A percentile compares a stretch with the other conserved stretches of the same genome.
Conservation (phyloP, 2,888 invertebrate species). For the Rhingia rostrata region DNA sequence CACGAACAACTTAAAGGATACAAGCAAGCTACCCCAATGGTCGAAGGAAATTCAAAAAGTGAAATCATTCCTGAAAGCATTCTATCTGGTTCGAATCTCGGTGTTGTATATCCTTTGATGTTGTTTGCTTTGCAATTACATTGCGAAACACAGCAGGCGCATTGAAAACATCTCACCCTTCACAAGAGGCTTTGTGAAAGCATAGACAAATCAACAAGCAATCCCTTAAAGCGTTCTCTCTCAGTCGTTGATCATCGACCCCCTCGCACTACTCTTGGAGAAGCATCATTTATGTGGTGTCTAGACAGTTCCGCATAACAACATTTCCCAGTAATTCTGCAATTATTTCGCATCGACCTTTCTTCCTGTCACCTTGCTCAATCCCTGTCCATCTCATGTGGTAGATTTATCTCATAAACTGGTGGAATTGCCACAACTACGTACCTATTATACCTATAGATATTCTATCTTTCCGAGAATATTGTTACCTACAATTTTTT, state of each 20-base stretch:
- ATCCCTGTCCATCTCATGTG: not conserved
- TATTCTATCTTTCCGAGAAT: not conserved
- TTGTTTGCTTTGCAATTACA: constrained; percentile 32
- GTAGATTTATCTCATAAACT: constrained; percentile 27
- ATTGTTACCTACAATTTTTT: not conserved
- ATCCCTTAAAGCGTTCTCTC: constrained; percentile 48
- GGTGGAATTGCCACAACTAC: not conserved
- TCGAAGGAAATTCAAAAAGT: constrained; percentile 43
- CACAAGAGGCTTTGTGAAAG: not conserved
- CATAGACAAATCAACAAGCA: constrained; percentile 39
- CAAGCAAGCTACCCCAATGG: no score
- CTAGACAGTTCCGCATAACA: constrained; percentile 66
- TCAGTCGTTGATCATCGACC: constrained; percentile 56
- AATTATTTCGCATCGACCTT: constrained; percentile 31
- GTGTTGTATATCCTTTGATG: no score
- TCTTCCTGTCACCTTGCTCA: not conserved
- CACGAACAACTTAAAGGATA: no score
- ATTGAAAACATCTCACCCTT: constrained; percentile 34
- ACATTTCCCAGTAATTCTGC: constrained; percentile 43
- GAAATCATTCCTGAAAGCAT: not conserved
- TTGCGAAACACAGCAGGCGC: constrained; percentile 3
- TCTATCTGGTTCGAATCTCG: no score
- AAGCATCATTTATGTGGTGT: constrained; percentile 48
- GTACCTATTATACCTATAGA: not conserved
- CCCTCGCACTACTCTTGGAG: not conserved